These are phyloP conservation scores for Acanthosepion pharaonis DNA, from an alignment of 2,888 invertebrate species.

Conservation along the genomic window DNA sequence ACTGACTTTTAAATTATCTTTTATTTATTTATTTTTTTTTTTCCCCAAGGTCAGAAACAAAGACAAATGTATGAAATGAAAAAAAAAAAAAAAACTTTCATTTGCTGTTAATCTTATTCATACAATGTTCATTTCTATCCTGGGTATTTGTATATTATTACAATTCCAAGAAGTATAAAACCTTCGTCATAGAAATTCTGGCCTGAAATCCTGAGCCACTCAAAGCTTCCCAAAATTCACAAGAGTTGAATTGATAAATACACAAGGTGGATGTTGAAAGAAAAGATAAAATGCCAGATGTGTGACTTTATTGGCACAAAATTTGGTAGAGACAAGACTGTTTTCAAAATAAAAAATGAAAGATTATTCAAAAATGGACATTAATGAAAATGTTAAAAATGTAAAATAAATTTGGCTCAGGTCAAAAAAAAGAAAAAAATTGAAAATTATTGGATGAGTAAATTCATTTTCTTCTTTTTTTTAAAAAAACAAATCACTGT, in stretches of 20 bases:
- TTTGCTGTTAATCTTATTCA: background rate
- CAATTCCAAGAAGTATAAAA: background rate
- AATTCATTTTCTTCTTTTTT: background rate
- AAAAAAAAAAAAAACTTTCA: too few relatives aligned
- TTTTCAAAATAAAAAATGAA: background rate
- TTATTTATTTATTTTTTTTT: background rate
- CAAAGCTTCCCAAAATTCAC: background rate
- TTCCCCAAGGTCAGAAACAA: background rate
- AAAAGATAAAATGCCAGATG: background rate
- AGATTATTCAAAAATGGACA: background rate
- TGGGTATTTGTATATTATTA: background rate
- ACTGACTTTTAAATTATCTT: background rate
- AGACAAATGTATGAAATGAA: background rate
- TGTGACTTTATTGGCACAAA: background rate
- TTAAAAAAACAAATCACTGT: background rate
- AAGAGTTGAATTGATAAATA: background rate
- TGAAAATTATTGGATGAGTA: background rate
- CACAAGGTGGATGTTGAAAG: background rate
- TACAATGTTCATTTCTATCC: background rate
- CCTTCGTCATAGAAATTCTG: background rate
- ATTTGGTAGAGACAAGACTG: background rate
- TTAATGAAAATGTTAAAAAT: background rate
- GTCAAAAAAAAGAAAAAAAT: background rate
- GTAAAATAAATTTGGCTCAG: background rate
- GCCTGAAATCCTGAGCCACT: background rate